Evolutionary conservation across 2,888 invertebrate genomes (phyloP), one percentile per base, ranked within the genome.

Genomic region (Phalera bucephala): DNA sequence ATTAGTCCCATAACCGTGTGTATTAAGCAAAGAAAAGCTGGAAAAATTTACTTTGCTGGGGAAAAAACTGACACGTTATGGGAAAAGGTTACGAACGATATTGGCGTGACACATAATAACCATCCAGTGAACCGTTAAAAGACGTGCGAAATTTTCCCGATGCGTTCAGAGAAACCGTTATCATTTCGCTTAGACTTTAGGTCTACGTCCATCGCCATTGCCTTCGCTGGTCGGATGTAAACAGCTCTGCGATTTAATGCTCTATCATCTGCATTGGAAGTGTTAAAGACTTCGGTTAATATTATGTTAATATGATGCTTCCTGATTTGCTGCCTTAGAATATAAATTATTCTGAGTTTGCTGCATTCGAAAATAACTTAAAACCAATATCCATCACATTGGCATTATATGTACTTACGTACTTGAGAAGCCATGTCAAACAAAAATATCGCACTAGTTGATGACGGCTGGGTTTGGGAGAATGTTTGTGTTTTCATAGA

Each of bases 171-270:
- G 48, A 45, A 25, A 26, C 37, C 32, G 31, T 44, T 46, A 42
- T 59, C 33, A 48, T 77, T 78, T 72, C 61, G 87, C 86, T 84
- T 85, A 72, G 84, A 83, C 77, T 71, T 60, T 80, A 82, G 75
- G 79, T 63, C 73, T 80, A 74, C 72, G 61, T 78, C 74, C 83
- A 80, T 77, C 63, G 69, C 71, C 80, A 80, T 75, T 59, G 65
- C 72, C 63, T 69, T 73, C 66, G 60, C 68, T 76, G 75, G 64
- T 61, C 50, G 64, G 62, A 51, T 46, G 14, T 40, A 20, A 48
- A 51, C 51, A 57, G 45, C 53, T 52, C 61, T 57, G 57, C 61
- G 55, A 50, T 53, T 28, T 32, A 33, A 29, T 33, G 23, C 19
- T 14, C n/a, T n/a, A n/a, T n/a, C n/a, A n/a, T n/a, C n/a, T n/a